Conservation (phyloP, 1,140 invertebrate species). For the Solenopsis invicta region DNA sequence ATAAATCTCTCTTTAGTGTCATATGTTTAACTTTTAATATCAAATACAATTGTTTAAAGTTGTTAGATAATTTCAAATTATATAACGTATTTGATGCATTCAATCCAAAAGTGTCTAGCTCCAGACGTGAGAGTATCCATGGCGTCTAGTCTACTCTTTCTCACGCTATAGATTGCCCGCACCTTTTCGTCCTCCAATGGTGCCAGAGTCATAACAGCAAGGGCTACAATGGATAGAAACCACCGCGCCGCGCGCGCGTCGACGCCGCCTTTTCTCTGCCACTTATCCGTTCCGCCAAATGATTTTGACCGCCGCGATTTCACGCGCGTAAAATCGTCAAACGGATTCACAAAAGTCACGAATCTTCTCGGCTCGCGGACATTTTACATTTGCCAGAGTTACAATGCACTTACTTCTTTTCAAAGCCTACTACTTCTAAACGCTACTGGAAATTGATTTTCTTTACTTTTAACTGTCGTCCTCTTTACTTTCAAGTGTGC, state of each 20-base stretch:
- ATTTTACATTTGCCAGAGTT: not conserved
- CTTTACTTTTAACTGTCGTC: not conserved
- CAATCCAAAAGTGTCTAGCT: not conserved
- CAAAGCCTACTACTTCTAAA: not conserved
- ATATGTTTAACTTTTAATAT: not conserved
- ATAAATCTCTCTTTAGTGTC: not conserved
- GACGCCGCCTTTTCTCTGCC: conserved; percentile 78
- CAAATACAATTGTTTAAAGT: not conserved
- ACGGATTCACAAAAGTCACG: not conserved
- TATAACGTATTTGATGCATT: too few species aligned
- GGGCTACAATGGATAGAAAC: conserved; percentile 78
- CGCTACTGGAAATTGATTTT: not conserved
- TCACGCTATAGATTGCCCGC: conserved; percentile 38
- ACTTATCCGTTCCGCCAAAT: conserved; percentile 81
- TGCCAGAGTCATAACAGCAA: conserved; percentile 79
- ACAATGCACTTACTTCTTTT: not conserved
- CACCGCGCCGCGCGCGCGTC: conserved; percentile 43
- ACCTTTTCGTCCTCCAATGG: conserved; percentile 66
- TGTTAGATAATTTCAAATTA: not conserved
- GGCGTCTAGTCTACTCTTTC: conserved; percentile 1
- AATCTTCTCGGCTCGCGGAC: not conserved
- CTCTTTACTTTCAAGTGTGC: not conserved
- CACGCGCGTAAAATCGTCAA: conserved; percentile 20
- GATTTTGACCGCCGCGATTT: conserved; percentile 80
- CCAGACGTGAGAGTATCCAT: not conserved